Evolutionary conservation across 2,797 vertebrate genomes (phyloP).

Genomic region (Podargus strigoides): DNA sequence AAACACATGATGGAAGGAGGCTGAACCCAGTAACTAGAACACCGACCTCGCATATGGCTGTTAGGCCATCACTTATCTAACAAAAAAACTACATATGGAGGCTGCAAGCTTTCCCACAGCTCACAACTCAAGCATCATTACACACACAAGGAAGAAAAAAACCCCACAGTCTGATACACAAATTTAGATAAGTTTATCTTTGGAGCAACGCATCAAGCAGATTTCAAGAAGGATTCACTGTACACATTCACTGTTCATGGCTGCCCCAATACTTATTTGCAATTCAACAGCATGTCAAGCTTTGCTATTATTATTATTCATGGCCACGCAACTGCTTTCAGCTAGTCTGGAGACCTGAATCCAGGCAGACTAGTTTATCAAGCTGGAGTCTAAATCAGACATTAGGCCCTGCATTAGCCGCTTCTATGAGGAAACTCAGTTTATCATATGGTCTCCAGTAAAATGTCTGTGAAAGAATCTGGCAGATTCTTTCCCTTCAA

Average conservation of each 20-base stretch:
- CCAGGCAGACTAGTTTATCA: slow-evolving; percentile 12
- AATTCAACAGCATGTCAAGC: background rate
- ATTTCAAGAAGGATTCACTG: too few species aligned
- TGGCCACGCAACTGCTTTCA: background rate
- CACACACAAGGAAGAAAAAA: background rate
- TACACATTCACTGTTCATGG: background rate
- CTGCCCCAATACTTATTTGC: background rate
- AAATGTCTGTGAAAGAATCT: background rate
- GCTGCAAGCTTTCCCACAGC: background rate
- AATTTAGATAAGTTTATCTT: background rate
- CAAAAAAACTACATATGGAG: background rate
- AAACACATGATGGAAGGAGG: background rate
- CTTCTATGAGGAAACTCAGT: background rate
- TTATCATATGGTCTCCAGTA: background rate
- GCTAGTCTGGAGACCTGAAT: background rate
- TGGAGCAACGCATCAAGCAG: background rate
- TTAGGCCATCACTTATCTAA: background rate
- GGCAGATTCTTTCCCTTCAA: background rate
- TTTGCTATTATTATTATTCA: background rate
- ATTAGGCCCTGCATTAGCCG: background rate
- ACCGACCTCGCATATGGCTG: background rate
- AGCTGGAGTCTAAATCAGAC: background rate
- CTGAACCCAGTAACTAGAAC: background rate
- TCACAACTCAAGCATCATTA: background rate
- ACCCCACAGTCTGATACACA: background rate